Conservation (phyloP, 2,797 vertebrate genomes). For the Brotula barbata region DNA sequence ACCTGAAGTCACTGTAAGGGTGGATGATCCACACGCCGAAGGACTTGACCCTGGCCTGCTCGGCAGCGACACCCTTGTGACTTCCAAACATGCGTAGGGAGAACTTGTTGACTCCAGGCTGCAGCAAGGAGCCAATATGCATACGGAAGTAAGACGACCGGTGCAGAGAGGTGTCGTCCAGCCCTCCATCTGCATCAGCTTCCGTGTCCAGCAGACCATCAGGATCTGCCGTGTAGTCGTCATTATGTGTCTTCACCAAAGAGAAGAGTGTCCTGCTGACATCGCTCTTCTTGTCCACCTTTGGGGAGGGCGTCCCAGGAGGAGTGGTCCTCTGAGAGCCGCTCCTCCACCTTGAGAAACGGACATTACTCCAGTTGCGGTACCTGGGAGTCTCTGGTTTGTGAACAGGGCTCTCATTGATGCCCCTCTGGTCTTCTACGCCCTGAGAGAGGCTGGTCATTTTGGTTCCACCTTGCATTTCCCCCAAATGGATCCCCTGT, state of each 20-base stretch:
- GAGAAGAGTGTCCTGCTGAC: constrained; percentile 69
- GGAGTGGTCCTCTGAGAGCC: constrained; percentile 63
- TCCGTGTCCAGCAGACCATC: constrained; percentile 60
- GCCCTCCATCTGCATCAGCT: constrained; percentile 45
- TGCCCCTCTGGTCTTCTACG: constrained; percentile 43
- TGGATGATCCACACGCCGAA: constrained; percentile 95
- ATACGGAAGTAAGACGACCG: constrained; percentile 80
- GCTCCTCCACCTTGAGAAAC: constrained; percentile 73
- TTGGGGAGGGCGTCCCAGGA: constrained; percentile 64
- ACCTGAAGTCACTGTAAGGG: constrained; percentile 98
- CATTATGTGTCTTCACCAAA: constrained; percentile 72
- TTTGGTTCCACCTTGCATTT: constrained; percentile 22
- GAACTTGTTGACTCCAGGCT: constrained; percentile 96
- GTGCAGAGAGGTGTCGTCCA: constrained; percentile 50
- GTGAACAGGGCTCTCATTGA: constrained; percentile 47
- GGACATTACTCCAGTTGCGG: constrained; percentile 69
- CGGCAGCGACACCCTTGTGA: constrained; percentile 91
- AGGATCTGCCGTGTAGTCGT: constrained; percentile 69
- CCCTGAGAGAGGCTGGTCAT: constrained; percentile 66
- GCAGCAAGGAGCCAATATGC: constrained; percentile 85
- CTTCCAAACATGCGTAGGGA: constrained; percentile 96
- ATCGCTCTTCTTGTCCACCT: constrained; percentile 58
- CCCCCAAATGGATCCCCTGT: not conserved
- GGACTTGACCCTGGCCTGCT: constrained; percentile 90
- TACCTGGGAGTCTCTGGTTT: constrained; percentile 56